phyloP scores from a whole-genome alignment of 2,888 invertebrate species.

The Aromia moschata region DNA sequence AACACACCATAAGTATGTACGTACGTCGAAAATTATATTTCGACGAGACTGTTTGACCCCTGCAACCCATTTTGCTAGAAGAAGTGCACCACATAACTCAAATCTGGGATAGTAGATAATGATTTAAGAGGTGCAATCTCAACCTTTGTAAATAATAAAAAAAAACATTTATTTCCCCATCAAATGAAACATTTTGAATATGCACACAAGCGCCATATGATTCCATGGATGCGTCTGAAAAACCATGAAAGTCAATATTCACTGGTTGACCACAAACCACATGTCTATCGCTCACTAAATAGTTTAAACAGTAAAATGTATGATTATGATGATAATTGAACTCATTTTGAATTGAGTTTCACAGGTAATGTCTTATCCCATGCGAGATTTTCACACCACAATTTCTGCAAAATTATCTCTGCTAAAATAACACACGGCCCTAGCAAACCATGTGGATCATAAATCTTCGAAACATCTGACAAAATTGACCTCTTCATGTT shows the following conservation, averaged over 20 bases:
- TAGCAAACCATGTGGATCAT: constrained; percentile 30
- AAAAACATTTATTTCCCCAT: too few relatives aligned
- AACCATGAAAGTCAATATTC: constrained; percentile 14
- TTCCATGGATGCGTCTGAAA: constrained; percentile 14
- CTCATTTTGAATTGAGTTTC: background rate
- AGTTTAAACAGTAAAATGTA: background rate
- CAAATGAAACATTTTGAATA: too few relatives aligned
- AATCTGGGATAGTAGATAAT: too few relatives aligned
- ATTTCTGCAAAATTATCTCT: constrained; percentile 28
- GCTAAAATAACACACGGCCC: constrained; percentile 21
- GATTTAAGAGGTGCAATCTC: too few relatives aligned
- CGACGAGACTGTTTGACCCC: too few relatives aligned
- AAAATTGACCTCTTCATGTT: constrained; percentile 29
- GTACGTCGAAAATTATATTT: too few relatives aligned
- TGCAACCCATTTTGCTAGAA: too few relatives aligned
- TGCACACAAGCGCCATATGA: constrained; percentile 19
- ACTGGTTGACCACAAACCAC: background rate
- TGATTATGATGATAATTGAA: background rate
- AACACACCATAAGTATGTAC: too few relatives aligned
- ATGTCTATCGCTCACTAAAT: constrained; percentile 34
- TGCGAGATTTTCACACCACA: constrained; percentile 25
- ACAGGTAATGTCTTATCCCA: constrained; percentile 22
- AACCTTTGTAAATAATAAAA: too few relatives aligned
- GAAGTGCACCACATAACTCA: too few relatives aligned
- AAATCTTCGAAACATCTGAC: constrained; percentile 27